These are phyloP conservation scores for Hypselothyrea guttata DNA, from an alignment of 2,888 invertebrate genomes.

Conservation along the genomic window DNA sequence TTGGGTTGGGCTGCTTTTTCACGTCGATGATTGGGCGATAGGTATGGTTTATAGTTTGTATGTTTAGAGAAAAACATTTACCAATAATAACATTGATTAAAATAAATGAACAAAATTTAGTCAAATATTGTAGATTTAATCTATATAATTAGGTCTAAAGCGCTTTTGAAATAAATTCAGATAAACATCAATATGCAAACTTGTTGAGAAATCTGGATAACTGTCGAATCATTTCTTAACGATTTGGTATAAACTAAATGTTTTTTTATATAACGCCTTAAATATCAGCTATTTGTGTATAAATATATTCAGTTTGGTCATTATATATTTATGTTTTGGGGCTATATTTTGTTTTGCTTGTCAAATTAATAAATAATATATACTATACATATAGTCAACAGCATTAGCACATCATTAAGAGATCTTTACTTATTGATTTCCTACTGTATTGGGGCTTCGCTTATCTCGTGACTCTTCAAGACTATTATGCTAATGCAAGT, in stretches of 20 bases:
- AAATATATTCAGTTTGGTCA: conserved; percentile 4
- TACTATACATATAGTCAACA: conserved; percentile 26
- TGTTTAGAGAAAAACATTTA: conserved; percentile 16
- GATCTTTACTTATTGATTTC: conserved; percentile 47
- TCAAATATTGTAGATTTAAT: conserved; percentile 1
- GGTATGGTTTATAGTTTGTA: conserved; percentile 31
- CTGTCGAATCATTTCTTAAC: too few relatives aligned
- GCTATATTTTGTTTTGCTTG: conserved; percentile 53
- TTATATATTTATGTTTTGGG: conserved; percentile 39
- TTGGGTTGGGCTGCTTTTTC: conserved; percentile 19
- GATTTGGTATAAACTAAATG: too few relatives aligned
- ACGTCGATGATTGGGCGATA: conserved; percentile 33
- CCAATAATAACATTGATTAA: conserved; percentile 40
- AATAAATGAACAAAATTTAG: conserved; percentile 26
- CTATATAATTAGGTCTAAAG: neutral
- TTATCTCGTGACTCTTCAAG: conserved; percentile 30
- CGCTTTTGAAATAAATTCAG: neutral
- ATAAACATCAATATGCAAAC: too few relatives aligned
- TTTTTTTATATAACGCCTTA: too few relatives aligned
- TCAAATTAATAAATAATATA: conserved; percentile 40
- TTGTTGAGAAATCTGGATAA: too few relatives aligned
- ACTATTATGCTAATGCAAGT: conserved; percentile 61
- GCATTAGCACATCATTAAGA: conserved; percentile 69
- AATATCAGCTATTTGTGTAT: conserved; percentile 15
- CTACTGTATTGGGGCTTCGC: conserved; percentile 29